These are phyloP conservation scores for Myripristis jacobus DNA, from an alignment of 2,797 vertebrate genomes.

Conservation along the genomic window DNA sequence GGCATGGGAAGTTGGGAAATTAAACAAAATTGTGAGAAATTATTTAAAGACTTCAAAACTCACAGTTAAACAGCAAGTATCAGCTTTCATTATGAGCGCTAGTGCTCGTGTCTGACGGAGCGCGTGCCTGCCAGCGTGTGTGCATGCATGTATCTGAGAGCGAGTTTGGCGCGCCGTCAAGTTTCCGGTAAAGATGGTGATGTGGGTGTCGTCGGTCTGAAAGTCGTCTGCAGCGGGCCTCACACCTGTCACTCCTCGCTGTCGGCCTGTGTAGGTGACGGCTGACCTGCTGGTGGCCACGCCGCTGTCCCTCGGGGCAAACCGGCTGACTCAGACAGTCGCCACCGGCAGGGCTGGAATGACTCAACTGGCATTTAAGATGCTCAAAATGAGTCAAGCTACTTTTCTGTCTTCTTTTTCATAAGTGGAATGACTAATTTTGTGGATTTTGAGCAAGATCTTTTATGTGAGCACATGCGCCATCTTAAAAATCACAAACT, in stretches of 20 bases:
- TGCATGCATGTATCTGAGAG: slow-evolving; percentile 4
- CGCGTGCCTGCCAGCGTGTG: background rate
- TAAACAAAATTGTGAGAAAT: slow-evolving; percentile 13
- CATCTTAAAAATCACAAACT: background rate
- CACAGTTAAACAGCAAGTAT: background rate
- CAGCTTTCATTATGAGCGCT: background rate
- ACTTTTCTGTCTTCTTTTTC: background rate
- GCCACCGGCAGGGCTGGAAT: slow-evolving; percentile 3
- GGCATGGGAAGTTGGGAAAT: slow-evolving; percentile 2
- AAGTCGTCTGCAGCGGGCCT: slow-evolving; percentile 49
- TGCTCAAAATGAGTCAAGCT: slow-evolving; percentile 15
- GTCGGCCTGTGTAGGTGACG: slow-evolving; percentile 39
- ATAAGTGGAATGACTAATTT: slow-evolving; percentile 37
- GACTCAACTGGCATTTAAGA: slow-evolving; percentile 34
- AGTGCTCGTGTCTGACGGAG: slow-evolving; percentile 1
- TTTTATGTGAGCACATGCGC: background rate
- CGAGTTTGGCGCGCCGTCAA: slow-evolving; percentile 34
- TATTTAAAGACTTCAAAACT: slow-evolving; percentile 16
- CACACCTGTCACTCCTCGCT: slow-evolving; percentile 63
- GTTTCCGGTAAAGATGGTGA: slow-evolving; percentile 48
- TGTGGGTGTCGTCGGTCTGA: slow-evolving; percentile 44
- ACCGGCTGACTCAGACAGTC: slow-evolving; percentile 6
- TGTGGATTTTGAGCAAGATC: slow-evolving; percentile 1
- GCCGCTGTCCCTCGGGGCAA: slow-evolving; percentile 17
- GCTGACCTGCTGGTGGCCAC: slow-evolving; percentile 29